phyloP scores from a whole-genome alignment of 2,888 invertebrate species.

The Apamea epomidion region DNA sequence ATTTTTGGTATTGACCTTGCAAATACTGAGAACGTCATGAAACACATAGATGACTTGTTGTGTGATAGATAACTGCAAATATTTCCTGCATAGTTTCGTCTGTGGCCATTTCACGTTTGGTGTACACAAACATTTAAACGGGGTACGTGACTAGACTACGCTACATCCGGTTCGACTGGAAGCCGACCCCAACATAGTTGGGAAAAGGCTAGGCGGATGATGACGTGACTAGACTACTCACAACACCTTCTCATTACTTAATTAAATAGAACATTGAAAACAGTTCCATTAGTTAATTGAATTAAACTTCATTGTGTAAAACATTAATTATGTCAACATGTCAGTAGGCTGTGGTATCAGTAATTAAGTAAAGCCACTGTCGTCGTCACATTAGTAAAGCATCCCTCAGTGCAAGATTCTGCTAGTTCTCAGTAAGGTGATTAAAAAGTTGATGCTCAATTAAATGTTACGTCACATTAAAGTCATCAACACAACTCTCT shows the following conservation, averaged over 20 bases:
- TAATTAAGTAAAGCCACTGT: slow-evolving; percentile 10
- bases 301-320: slow-evolving; percentile 26
- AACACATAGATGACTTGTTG: neutral
- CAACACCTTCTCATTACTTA: slow-evolving; percentile 1
- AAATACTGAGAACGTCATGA: neutral
- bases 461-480: neutral
- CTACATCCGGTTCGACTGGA: too few relatives aligned
- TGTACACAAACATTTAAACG: neutral
- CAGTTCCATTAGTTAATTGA: slow-evolving; percentile 29
- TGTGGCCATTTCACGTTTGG: neutral
- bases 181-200: too few relatives aligned
- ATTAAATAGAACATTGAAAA: slow-evolving; percentile 2
- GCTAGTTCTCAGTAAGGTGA: neutral
- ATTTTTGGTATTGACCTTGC: neutral
- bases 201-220: too few relatives aligned
- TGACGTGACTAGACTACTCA: neutral
- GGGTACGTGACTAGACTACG: neutral
- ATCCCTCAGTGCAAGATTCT: neutral
- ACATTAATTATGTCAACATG: slow-evolving; percentile 38
- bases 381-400: neutral
- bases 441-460: neutral
- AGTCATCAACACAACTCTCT: too few relatives aligned
- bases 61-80: neutral
- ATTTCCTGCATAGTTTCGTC: neutral
- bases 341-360: slow-evolving; percentile 8